Evolutionary conservation across 2,113 vertebrate genomes (phyloP), one percentile per base, ranked within the genome.

Genomic region (Tachuris rubrigastra): DNA sequence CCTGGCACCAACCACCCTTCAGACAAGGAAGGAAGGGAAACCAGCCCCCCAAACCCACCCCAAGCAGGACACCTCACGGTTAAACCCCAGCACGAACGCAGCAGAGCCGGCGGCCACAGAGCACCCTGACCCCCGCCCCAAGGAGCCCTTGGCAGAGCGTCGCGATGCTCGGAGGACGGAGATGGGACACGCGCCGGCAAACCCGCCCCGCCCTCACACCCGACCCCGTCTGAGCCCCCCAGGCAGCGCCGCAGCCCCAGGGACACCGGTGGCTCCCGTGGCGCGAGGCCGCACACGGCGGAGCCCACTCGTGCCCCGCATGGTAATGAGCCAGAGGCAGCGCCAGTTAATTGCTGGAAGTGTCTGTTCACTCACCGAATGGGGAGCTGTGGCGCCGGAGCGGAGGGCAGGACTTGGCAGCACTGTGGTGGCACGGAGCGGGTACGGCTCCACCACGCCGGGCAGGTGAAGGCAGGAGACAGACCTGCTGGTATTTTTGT

Each of bases 321-420:
- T 78, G 90, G 56, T 87, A 90, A 96, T 79, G 91, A 97, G 78
- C 67, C 56, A 6, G 53, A 30, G 58, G 89, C 92, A 33, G 79
- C 82, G 24, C 80, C 84, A 35, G 41, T 78, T 88, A 59, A 96
- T 80, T 56, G 94, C 97, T 92, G 94, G 39, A 79, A 95, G 96
- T n/a, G 31, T 85, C 65, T 21, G 28, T 25, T 67, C 81, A 96
- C 98, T 98, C 81, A 97, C 97, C 98, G 42, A 83, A 18, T 6
- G 47, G 89, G 95, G 92, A 87, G 94, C 93, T 76, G 94, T 19
- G 90, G 78, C 75, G 96, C 87, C n/a, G 72, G 67, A 66, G 2
- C 18, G 22, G 68, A 88, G 95, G 95, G 93, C 94, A 89, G 80
- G 62, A 94, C 87, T 96, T n/a, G 87, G 42, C 83, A 46, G 96